Conservation (phyloP, 2,888 invertebrate genomes). For the Metalampra italica region DNA sequence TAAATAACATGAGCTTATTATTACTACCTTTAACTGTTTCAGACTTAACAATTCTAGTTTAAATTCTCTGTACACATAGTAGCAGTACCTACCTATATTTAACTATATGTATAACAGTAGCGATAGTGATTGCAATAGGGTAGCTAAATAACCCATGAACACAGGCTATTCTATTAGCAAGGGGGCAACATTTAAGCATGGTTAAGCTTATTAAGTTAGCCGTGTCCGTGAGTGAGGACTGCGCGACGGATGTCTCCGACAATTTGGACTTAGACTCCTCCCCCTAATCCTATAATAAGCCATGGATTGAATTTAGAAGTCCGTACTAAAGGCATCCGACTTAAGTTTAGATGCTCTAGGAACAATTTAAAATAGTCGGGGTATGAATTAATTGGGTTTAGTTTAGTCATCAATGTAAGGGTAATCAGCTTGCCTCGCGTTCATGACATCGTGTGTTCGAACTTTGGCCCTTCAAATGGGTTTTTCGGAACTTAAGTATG, state of each 20-base stretch:
- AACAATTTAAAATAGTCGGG: background rate
- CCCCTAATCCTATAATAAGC: slow-evolving; percentile 3
- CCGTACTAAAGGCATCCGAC: background rate
- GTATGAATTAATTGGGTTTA: background rate
- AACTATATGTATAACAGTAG: too few relatives aligned
- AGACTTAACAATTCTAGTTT: too few relatives aligned
- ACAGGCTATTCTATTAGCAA: background rate
- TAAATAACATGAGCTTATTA: too few relatives aligned
- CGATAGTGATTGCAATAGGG: too few relatives aligned
- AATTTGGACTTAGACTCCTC: slow-evolving; percentile 3
- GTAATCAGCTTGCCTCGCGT: too few relatives aligned
- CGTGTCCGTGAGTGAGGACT: background rate
- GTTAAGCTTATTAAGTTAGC: slow-evolving; percentile 4
- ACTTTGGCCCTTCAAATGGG: too few relatives aligned
- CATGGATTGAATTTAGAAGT: background rate
- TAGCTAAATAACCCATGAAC: background rate
- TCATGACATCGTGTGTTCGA: too few relatives aligned
- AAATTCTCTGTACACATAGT: too few relatives aligned
- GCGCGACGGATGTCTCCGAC: slow-evolving; percentile 3
- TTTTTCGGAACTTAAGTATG: too few relatives aligned
- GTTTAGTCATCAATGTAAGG: too few relatives aligned
- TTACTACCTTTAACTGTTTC: too few relatives aligned
- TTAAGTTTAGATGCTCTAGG: background rate
- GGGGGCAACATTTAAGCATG: background rate
- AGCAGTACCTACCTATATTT: too few relatives aligned